Conservation (phyloP, 2,797 vertebrate genomes). For the Cheracebus regulus region DNA sequence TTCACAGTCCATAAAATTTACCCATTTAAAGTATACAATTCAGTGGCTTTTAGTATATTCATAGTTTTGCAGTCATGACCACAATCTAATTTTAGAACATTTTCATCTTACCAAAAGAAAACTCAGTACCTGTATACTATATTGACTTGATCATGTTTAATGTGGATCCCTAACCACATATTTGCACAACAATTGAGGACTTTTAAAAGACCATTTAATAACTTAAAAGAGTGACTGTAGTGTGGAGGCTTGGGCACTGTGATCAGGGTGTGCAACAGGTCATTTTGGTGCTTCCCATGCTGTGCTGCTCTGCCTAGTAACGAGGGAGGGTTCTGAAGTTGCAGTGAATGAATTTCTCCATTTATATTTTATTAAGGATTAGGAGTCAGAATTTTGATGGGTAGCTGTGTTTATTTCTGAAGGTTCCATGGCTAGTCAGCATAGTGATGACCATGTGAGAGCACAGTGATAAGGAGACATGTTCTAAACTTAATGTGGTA, state of each 20-base stretch:
- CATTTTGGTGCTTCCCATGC: neutral
- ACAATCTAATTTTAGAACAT: conserved; percentile 18
- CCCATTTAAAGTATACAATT: neutral
- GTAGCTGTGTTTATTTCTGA: neutral
- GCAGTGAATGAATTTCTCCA: neutral
- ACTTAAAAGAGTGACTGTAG: neutral
- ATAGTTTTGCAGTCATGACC: neutral
- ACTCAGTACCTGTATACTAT: neutral
- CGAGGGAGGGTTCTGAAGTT: neutral
- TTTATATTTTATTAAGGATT: neutral
- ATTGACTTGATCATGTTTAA: neutral
- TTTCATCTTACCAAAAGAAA: neutral
- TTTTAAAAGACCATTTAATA: neutral
- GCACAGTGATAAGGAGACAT: neutral
- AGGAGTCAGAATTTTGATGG: neutral
- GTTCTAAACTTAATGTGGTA: neutral
- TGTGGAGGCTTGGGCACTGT: neutral
- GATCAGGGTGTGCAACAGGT: neutral
- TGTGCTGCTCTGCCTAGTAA: neutral
- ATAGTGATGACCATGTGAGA: neutral
- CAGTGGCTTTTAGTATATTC: neutral
- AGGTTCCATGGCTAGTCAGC: neutral
- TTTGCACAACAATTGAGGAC: neutral
- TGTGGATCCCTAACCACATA: neutral
- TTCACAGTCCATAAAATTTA: conserved; percentile 26